Evolutionary conservation across 2,113 vertebrate species (phyloP).

Genomic region (Syngnathus scovelli): DNA sequence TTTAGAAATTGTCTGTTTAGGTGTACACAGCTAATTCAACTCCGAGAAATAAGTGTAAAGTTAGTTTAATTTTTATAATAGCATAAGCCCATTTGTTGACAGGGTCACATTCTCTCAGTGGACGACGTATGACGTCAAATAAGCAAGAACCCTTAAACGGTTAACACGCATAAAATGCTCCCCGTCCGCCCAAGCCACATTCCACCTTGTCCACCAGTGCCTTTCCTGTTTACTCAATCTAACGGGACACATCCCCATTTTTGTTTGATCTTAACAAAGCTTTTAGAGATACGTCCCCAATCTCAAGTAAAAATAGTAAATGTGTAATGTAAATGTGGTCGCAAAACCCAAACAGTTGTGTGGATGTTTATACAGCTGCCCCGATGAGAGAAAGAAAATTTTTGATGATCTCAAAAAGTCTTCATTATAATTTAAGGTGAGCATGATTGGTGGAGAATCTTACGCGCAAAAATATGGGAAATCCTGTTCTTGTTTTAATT

Average conservation of each 20-base stretch:
- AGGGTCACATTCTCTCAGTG: background rate
- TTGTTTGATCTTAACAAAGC: conserved; percentile 15
- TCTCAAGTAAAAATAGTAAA: conserved; percentile 11
- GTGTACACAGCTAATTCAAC: too few species aligned
- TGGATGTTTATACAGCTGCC: conserved; percentile 25
- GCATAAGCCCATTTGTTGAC: background rate
- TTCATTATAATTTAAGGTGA: too few species aligned
- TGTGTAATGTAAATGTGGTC: conserved; percentile 2
- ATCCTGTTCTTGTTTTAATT: conserved; percentile 18
- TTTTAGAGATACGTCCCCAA: conserved; percentile 16
- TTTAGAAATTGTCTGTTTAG: too few species aligned
- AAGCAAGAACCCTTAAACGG: conserved; percentile 11
- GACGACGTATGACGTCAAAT: background rate
- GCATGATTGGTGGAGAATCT: too few species aligned
- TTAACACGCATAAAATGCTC: conserved; percentile 9
- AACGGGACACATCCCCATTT: conserved; percentile 12
- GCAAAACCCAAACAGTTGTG: conserved; percentile 15
- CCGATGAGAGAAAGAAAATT: conserved; percentile 18
- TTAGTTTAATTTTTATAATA: too few species aligned
- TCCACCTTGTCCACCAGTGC: conserved; percentile 34
- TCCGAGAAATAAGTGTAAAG: too few species aligned
- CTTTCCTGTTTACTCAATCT: conserved; percentile 12
- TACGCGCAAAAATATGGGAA: conserved; percentile 31
- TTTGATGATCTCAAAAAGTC: conserved; percentile 23
- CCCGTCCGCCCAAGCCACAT: conserved; percentile 22